Conservation (phyloP, 1,140 invertebrate genomes). For the Solenopsis invicta region DNA sequence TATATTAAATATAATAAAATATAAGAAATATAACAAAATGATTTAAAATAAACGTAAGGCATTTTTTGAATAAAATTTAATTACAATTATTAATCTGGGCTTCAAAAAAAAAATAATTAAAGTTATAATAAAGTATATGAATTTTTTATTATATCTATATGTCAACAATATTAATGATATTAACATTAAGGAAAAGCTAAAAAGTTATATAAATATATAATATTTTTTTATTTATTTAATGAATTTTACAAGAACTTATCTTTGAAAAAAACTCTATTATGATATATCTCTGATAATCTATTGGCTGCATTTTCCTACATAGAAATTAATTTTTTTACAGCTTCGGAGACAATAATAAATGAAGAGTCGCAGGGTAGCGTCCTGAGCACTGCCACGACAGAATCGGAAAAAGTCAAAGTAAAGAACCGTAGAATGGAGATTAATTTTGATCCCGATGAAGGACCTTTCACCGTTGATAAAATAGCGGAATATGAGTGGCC, state of each 20-base stretch:
- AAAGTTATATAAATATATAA: background rate
- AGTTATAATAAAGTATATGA: background rate
- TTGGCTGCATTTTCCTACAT: constrained; percentile 53
- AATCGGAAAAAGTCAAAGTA: constrained; percentile 90
- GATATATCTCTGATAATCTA: constrained; percentile 6
- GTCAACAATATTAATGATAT: constrained; percentile 8
- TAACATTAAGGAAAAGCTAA: background rate
- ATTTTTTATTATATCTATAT: constrained; percentile 34
- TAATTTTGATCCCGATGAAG: constrained; percentile 90
- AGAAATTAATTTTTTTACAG: constrained; percentile 67
- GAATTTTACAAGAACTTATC: background rate
- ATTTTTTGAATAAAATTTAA: too few species aligned
- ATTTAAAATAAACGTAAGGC: too few species aligned
- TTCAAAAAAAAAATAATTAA: background rate
- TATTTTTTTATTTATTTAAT: constrained; percentile 9
- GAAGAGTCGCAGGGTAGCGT: constrained; percentile 94
- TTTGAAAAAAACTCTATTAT: too few species aligned
- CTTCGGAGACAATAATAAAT: constrained; percentile 89
- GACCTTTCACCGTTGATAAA: constrained; percentile 93
- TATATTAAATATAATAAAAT: constrained; percentile 18
- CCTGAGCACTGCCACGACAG: constrained; percentile 90
- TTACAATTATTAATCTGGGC: too few species aligned
- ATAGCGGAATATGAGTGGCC: constrained; percentile 98
- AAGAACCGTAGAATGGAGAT: constrained; percentile 92
- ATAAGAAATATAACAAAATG: background rate